Evolutionary conservation across 2,888 invertebrate genomes (phyloP).

Genomic region (Troides helena): DNA sequence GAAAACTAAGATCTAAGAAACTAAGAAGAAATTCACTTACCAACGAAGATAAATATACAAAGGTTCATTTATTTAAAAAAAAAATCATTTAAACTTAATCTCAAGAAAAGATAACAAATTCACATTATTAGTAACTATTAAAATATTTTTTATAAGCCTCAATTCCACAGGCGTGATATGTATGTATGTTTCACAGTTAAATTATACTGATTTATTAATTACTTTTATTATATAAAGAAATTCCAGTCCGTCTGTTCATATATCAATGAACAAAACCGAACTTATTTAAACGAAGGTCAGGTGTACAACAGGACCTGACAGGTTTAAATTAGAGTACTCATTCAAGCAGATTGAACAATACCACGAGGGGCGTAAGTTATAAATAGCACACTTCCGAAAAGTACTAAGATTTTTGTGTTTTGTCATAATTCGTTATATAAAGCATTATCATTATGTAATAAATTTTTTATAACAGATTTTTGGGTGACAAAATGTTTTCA

Average conservation of each 20-base stretch:
- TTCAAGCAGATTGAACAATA: background rate
- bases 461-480: background rate
- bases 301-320: constrained; percentile 6
- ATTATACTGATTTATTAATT: no score
- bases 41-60: no score
- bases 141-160: no score
- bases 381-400: background rate
- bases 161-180: no score
- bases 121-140: no score
- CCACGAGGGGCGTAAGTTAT: background rate
- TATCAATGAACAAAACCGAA: constrained; percentile 17
- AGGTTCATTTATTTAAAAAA: no score
- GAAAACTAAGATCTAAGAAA: no score
- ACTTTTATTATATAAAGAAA: background rate
- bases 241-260: background rate
- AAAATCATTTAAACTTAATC: no score
- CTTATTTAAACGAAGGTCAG: constrained; percentile 18
- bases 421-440: background rate
- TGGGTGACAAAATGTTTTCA: background rate
- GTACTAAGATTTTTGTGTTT: background rate
- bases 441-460: no score
- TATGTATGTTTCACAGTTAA: no score
- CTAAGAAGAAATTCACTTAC: no score
- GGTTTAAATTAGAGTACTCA: background rate
- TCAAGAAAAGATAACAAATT: no score